Evolutionary conservation across 2,888 invertebrate species (phyloP).

Genomic region (Coremacera marginata): DNA sequence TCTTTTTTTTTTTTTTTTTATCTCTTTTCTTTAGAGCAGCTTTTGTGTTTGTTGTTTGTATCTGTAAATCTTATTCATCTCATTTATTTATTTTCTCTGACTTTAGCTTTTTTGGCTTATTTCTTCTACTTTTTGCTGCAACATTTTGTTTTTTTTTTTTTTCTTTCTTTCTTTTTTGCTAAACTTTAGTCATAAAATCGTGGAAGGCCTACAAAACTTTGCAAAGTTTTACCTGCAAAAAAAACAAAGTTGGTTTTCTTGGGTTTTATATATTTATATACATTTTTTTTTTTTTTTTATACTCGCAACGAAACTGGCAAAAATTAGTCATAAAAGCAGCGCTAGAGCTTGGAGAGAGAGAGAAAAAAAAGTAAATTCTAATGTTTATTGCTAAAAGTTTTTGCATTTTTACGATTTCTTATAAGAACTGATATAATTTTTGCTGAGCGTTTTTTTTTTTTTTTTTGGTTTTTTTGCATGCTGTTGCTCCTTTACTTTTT

Average conservation of each 20-base stretch:
- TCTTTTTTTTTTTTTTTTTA: conserved; percentile 11
- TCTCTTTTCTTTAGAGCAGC: not conserved
- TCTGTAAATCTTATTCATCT: conserved; percentile 17
- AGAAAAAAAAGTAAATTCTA: conserved; percentile 21
- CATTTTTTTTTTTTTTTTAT: too few species aligned
- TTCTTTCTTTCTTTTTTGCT: not conserved
- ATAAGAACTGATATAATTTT: conserved; percentile 5
- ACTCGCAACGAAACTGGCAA: not conserved
- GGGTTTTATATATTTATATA: too few species aligned
- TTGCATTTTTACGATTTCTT: conserved; percentile 1
- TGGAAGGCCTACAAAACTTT: conserved; percentile 31
- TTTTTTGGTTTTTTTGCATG: not conserved
- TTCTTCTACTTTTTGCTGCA: not conserved
- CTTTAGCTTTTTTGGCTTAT: not conserved
- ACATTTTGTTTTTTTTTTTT: not conserved
- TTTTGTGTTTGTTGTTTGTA: not conserved
- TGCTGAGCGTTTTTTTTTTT: too few species aligned
- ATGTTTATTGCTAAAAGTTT: conserved; percentile 42
- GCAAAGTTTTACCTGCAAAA: conserved; percentile 17
- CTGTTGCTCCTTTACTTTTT: not conserved
- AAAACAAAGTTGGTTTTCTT: not conserved
- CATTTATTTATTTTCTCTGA: not conserved
- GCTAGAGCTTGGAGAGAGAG: not conserved
- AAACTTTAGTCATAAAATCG: conserved; percentile 22
- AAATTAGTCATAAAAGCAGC: conserved; percentile 8